Percentiles rank a stretch among this genome's conserved stretches.
These are phyloP conservation scores for Pogonophryne albipinna DNA, from an alignment of 2,797 vertebrate species.

Conservation along the genomic window DNA sequence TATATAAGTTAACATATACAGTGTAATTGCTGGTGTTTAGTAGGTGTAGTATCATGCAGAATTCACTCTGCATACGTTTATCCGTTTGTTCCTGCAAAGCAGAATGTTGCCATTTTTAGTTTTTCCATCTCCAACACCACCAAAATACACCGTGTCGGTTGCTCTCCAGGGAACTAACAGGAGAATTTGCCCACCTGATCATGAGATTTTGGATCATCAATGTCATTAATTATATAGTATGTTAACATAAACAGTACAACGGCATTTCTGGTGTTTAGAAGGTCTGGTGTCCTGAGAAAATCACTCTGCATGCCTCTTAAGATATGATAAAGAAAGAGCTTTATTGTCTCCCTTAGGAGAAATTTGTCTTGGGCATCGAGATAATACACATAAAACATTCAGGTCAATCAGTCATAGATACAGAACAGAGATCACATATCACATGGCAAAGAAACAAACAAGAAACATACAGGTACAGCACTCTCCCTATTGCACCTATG, in stretches of 20 bases:
- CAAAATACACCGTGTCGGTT: conserved; percentile 29
- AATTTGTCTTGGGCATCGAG: too few species aligned
- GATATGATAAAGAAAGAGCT: too few species aligned
- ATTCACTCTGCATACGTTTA: neutral
- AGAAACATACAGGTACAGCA: too few species aligned
- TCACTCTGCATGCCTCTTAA: conserved; percentile 53
- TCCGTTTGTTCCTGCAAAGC: neutral
- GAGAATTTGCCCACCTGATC: conserved; percentile 31
- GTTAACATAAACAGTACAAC: too few species aligned
- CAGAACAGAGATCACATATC: too few species aligned
- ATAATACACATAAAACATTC: too few species aligned
- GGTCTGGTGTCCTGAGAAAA: too few species aligned
- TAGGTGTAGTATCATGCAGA: conserved; percentile 9
- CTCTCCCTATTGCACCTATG: too few species aligned
- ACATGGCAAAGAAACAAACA: too few species aligned
- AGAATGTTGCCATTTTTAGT: conserved; percentile 13
- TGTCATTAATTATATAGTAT: neutral
- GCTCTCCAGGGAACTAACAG: conserved; percentile 39
- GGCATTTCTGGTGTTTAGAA: neutral
- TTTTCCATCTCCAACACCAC: conserved; percentile 42
- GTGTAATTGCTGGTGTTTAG: conserved; percentile 17
- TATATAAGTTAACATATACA: conserved; percentile 25
- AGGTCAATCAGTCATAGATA: too few species aligned
- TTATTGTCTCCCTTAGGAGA: too few species aligned
- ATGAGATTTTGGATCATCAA: conserved; percentile 37